Base-by-base conservation (phyloP, 1,140 invertebrate genomes). In the Oedothorax gibbosus region DNA sequence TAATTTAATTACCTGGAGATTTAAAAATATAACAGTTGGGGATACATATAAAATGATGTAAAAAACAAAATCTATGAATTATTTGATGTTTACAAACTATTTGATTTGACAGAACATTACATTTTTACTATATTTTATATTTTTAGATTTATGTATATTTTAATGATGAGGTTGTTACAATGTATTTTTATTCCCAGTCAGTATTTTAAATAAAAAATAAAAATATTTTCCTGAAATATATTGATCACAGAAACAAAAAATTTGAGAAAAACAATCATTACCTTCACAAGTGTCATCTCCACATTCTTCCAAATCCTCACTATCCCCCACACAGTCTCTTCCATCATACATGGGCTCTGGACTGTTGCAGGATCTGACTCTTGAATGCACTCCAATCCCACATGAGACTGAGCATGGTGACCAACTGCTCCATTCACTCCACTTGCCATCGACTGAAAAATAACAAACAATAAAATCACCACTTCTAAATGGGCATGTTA, bases 301-400 rank as follows among this genome's bases (percentile, higher is more conserved):
- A 77, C 86, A 87, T 71, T 86, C 79, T 85, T 87, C 80, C n/a
- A 84, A 69, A 89, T 92, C 90, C 57, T 91, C 87, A 83, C 90
- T 90, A 57, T 90, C 90, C 2, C 91, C 91, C 0, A 62, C 53
- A 56, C 81, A 83, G 90, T 91, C 0, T 83, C 80, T 80, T 9
- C 88, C 87, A 51, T 86, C 87, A 86, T 75, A 87, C 65, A 51
- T 69, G n/a, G 87, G 87, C 50, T 82, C 75, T 12, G 85, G 88
- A 51, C 85, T 82, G 51, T 87, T 87, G 87, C 95, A 96, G 53
- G 89, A 88, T 86, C 93, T 88, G 7, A 89, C 90, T 57, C 93
- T 89, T n/a, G 81, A 87, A 64, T 87, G 87, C 7, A 88, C 64
- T 10, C 89, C 89, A 54, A 87, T 87, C 57, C 88, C 89, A 87